phyloP scores from a whole-genome alignment of 2,888 invertebrate genomes.

The Trissonchulus latispiculum region DNA sequence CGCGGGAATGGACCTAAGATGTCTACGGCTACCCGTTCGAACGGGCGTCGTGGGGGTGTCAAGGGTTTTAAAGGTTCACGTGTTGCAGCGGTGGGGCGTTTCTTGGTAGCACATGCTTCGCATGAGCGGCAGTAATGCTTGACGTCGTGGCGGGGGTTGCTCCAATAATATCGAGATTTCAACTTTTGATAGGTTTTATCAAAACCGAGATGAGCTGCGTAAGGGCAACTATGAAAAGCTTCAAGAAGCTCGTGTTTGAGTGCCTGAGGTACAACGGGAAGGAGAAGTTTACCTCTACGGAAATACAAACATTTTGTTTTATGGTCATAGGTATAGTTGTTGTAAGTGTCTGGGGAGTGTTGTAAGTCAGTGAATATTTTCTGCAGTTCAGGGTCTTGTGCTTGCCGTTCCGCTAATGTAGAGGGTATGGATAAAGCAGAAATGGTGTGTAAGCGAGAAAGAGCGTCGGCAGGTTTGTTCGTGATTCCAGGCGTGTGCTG shows the following conservation, averaged over 20 bases:
- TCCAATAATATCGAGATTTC: constrained; percentile 26
- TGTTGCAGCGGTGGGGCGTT: constrained; percentile 9
- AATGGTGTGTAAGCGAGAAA: neutral
- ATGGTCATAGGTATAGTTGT: no score
- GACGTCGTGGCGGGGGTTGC: constrained; percentile 23
- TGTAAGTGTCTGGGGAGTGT: no score
- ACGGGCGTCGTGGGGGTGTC: no score
- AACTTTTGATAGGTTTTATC: constrained; percentile 25
- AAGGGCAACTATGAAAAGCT: constrained; percentile 17
- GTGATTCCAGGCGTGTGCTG: neutral
- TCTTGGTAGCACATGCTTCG: constrained; percentile 25
- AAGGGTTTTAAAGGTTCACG: constrained; percentile 21
- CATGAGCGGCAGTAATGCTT: constrained; percentile 23
- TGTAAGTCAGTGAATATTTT: no score
- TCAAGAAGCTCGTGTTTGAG: neutral
- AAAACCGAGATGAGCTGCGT: constrained; percentile 28
- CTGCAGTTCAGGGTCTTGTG: no score
- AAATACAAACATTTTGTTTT: no score
- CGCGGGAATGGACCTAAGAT: constrained; percentile 33
- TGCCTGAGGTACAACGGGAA: neutral
- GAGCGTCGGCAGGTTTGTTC: neutral
- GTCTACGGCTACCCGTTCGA: constrained; percentile 26
- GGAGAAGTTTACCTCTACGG: no score
- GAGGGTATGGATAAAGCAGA: no score
- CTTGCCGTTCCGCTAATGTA: no score